These are phyloP conservation scores for Megaceryle torquata DNA, from an alignment of 2,113 vertebrate genomes.

Conservation along the genomic window DNA sequence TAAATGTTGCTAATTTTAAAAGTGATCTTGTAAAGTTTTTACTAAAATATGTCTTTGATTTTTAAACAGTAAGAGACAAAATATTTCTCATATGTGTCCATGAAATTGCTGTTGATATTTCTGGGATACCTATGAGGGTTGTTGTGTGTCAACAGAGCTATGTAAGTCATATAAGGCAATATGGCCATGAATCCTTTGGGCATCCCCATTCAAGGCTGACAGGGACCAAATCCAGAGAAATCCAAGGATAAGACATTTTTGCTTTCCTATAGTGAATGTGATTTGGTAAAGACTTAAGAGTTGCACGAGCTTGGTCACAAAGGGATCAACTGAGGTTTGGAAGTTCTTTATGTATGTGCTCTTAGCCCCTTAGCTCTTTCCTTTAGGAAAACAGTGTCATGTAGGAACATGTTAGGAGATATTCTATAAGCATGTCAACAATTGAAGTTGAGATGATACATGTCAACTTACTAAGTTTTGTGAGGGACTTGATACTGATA, in stretches of 20 bases:
- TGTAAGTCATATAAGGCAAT: background rate
- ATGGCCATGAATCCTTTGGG: background rate
- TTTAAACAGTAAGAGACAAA: background rate
- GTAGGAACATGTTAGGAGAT: background rate
- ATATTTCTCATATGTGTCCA: background rate
- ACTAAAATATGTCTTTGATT: background rate
- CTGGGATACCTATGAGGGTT: background rate
- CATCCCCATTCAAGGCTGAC: background rate
- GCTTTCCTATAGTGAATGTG: background rate
- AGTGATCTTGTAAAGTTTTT: background rate
- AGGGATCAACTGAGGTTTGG: background rate
- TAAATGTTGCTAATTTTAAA: background rate
- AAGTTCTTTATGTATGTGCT: background rate
- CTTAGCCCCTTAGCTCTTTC: no score
- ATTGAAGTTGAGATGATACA: background rate
- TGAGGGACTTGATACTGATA: background rate
- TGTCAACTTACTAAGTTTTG: background rate
- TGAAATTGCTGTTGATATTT: background rate
- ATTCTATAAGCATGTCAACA: accelerated
- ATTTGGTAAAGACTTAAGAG: background rate
- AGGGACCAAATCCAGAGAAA: background rate
- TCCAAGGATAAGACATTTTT: background rate
- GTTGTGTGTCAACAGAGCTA: background rate
- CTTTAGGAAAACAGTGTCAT: background rate
- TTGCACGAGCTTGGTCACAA: background rate